Evolutionary conservation across 1,140 invertebrate species (phyloP), one percentile per base, ranked within the genome.

Genomic region (Apocrypta bakeri): DNA sequence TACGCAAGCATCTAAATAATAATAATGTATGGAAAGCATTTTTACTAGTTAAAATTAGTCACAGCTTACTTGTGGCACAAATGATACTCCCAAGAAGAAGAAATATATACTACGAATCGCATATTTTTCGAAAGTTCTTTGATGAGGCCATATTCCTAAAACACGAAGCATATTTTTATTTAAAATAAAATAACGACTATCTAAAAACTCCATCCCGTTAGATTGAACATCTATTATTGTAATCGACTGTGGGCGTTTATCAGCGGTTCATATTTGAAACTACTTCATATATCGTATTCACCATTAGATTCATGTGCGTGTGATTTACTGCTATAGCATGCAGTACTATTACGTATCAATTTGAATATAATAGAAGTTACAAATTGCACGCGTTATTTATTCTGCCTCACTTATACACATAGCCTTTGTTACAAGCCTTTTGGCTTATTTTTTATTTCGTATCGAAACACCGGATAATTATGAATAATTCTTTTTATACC

Each of bases 61-160:
- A n/a, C n/a, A n/a, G n/a, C n/a, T 56, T n/a, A 56, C 48, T n/a
- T 56, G 48, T 7, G 48, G 17, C 8, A 48, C 42, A 48, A 48
- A 56, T 21, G 14, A n/a, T 6, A n/a, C 21, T 4, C 17, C 14
- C 42, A 48, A 21, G 48, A 29, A 37, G 2, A 37, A n/a, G 21
- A 25, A 48, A 27, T 21, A 40, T n/a, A 40, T 8, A 27, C 8
- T 11, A 21, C 6, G n/a, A 48, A 40, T n/a, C 21, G 24, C 37
- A 48, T 48, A n/a, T 74, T 48, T 48, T 9, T 24, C 11, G 21
- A 74, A 17, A 24, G 24, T 8, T 21, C 21, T 74, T 48, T 74
- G 72, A 27, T 48, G 21, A 24, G 72, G 40, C 72, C 72, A 74
- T 74, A 74, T 9, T 24, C 72, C 72, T 37, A 74, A 24, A 29